Evolutionary conservation across 2,888 invertebrate genomes (phyloP).

Genomic region (Endotricha flammealis): DNA sequence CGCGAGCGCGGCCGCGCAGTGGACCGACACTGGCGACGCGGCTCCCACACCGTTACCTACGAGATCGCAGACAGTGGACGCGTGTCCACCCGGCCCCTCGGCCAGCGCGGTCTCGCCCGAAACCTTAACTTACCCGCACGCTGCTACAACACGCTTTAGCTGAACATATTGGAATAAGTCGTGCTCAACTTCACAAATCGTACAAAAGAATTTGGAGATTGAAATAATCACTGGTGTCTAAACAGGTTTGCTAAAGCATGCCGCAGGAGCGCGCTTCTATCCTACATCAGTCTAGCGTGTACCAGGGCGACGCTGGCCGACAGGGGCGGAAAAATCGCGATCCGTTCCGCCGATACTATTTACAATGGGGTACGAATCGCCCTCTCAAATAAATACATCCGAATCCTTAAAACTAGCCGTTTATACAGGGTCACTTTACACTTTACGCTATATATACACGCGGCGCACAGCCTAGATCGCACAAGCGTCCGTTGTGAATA

Average conservation of each 20-base stretch:
- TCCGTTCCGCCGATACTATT: slow-evolving; percentile 62
- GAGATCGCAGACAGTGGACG: slow-evolving; percentile 71
- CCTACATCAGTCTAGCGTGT: slow-evolving; percentile 11
- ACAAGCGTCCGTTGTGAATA: slow-evolving; percentile 69
- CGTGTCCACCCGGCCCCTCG: slow-evolving; percentile 56
- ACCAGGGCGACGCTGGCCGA: slow-evolving; percentile 51
- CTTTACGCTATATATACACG: slow-evolving; percentile 73
- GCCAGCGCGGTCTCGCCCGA: slow-evolving; percentile 41
- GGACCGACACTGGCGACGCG: slow-evolving; percentile 49
- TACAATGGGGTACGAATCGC: slow-evolving; percentile 68
- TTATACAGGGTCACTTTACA: slow-evolving; percentile 77
- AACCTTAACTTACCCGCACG: slow-evolving; percentile 10
- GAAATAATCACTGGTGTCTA: not conserved
- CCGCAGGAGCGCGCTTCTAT: slow-evolving; percentile 4
- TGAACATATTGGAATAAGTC: no score
- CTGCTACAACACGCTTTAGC: slow-evolving; percentile 8
- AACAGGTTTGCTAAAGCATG: not conserved
- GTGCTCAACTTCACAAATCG: not conserved
- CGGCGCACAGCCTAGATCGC: slow-evolving; percentile 76
- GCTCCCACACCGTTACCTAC: slow-evolving; percentile 54
- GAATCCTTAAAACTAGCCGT: slow-evolving; percentile 71
- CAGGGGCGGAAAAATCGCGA: slow-evolving; percentile 53
- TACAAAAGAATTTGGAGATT: no score
- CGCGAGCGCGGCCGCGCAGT: slow-evolving; percentile 31
- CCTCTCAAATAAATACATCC: slow-evolving; percentile 71